These are phyloP conservation scores for Stichopus horrens DNA, from an alignment of 53 echinoderm and acorn worm genomes.

Conservation along the genomic window DNA sequence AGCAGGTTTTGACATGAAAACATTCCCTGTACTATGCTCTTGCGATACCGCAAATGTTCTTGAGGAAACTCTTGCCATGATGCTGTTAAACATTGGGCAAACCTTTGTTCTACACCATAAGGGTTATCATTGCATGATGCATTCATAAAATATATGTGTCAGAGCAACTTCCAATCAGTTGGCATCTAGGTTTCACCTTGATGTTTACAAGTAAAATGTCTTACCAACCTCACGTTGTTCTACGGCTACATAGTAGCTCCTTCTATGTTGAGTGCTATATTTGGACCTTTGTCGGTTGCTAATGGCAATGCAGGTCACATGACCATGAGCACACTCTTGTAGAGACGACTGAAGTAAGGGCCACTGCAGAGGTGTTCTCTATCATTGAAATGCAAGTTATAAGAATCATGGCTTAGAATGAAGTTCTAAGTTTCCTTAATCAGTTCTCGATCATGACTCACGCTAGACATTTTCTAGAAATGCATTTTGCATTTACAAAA, in stretches of 20 bases:
- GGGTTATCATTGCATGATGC: not conserved
- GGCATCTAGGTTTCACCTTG: not conserved
- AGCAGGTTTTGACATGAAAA: no score
- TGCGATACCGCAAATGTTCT: no score
- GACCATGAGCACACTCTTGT: conserved; percentile 1
- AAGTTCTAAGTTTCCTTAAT: not conserved
- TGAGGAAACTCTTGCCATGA: no score
- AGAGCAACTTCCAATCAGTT: not conserved
- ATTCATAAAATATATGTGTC: not conserved
- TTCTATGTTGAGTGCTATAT: not conserved
- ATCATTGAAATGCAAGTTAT: conserved; percentile 21
- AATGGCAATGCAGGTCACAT: conserved; percentile 16
- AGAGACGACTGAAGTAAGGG: not conserved
- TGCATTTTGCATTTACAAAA: no score
- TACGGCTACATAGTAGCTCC: conserved; percentile 3
- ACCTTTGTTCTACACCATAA: no score
- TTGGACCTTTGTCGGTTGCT: not conserved
- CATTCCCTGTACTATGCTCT: no score
- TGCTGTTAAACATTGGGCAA: no score
- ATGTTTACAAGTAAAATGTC: not conserved
- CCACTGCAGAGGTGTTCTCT: conserved; percentile 5
- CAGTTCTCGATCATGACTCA: no score
- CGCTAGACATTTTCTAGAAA: no score
- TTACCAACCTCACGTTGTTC: not conserved
- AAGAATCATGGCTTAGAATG: not conserved